phyloP scores from a whole-genome alignment of 2,113 vertebrate species.

The Malurus elegans region DNA sequence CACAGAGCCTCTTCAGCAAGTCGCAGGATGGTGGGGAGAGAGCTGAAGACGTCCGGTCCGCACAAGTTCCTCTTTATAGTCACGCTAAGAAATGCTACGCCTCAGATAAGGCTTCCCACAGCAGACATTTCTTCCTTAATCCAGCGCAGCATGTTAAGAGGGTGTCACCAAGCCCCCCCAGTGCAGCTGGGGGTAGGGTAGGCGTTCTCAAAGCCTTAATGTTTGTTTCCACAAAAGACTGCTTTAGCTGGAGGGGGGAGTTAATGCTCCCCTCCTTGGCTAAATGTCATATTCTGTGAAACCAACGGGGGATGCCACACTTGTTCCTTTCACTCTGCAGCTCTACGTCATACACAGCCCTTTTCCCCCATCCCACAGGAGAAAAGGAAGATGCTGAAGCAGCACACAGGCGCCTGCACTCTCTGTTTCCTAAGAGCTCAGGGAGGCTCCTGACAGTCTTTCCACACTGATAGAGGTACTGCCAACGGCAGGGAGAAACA shows the following conservation, averaged over 20 bases:
- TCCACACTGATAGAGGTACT: background rate
- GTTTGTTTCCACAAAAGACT: background rate
- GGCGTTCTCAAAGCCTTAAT: background rate
- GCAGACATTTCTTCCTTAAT: background rate
- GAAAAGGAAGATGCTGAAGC: background rate
- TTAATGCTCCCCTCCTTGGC: background rate
- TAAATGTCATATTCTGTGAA: background rate
- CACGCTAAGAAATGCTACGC: background rate
- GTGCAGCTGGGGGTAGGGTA: background rate
- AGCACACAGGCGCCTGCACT: background rate
- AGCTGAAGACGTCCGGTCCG: background rate
- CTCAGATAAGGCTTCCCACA: conserved; percentile 19
- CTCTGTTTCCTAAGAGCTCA: background rate
- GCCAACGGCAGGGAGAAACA: background rate
- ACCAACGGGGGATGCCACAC: background rate
- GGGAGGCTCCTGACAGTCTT: background rate
- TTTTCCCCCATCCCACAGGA: background rate
- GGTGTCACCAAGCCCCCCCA: background rate
- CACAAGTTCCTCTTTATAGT: conserved; percentile 49
- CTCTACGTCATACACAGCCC: background rate
- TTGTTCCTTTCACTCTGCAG: conserved; percentile 1
- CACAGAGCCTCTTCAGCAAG: conserved; percentile 1
- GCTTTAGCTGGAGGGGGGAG: background rate
- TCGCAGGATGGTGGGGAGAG: background rate
- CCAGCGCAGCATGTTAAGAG: background rate